Conservation (phyloP, 2,113 vertebrate genomes). For the Mus musculus region DNA sequence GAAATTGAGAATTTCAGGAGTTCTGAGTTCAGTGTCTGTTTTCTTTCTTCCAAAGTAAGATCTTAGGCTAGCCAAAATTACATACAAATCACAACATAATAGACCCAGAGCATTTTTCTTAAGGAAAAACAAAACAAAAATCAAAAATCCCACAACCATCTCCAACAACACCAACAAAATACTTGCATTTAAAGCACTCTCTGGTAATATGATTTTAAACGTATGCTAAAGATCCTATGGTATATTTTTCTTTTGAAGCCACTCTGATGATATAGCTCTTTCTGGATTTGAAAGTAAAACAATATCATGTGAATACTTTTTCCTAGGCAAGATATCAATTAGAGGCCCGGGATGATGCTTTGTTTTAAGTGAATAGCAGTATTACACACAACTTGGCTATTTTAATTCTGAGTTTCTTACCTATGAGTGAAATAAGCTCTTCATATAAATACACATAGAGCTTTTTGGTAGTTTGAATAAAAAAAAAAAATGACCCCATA, state of each 20-base stretch:
- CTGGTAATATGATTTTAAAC: constrained; percentile 56
- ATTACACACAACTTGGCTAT: constrained; percentile 4
- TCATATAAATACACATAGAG: neutral
- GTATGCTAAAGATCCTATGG: constrained; percentile 46
- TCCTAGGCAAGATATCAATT: constrained; percentile 50
- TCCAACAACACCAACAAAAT: neutral
- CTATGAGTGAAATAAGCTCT: constrained; percentile 1
- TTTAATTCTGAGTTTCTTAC: constrained; percentile 43
- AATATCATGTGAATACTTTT: constrained; percentile 14
- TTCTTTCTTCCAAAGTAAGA: constrained; percentile 32
- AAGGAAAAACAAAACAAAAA: neutral
- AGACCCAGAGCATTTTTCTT: neutral
- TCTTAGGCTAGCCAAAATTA: neutral
- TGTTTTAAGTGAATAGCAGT: neutral
- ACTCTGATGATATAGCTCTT: neutral
- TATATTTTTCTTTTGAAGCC: constrained; percentile 13
- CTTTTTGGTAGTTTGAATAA: neutral
- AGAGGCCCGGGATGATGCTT: neutral
- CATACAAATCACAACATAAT: constrained; percentile 15
- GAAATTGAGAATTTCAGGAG: neutral
- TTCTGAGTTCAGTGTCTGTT: neutral
- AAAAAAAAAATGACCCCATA: neutral
- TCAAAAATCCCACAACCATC: too few species aligned
- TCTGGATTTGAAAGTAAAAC: neutral
- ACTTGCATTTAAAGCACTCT: constrained; percentile 2